Base-by-base conservation (phyloP, 2,113 vertebrate species). In the Microcebus lehilahytsara region DNA sequence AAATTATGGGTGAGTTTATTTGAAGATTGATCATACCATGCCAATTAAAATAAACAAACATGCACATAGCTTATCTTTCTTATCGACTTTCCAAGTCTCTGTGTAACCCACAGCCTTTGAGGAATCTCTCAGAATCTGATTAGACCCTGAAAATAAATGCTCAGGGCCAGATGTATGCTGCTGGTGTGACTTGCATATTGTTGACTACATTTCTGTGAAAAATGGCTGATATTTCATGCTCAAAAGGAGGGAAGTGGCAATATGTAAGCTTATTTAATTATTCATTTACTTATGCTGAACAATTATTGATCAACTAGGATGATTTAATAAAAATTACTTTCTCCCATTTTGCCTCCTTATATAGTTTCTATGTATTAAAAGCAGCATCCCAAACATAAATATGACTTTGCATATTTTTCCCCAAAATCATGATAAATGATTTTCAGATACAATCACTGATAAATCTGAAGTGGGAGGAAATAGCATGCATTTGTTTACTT, bases 131-230 rank as follows among this genome's bases (percentile, higher is more conserved):
- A 94, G 81, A 96, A 95, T 51, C 17, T 92, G 56, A 96, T 79
- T 72, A 72, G 37, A 95, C 27, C 92, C 22, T 85, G 62, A 89
- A 95, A 88, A 93, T 72, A 90, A 96, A 74, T 27, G 6, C 78
- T 32, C 19, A 58, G 23, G 90, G 74, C 34, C 56, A 78, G n/a
- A 83, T 58, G 27, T 66, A 85, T 42, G 74, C n/a, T 74, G 9
- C 42, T 85, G 27, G 5, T 23, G 3, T 51, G 62, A 85, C n/a
- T 93, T 81, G 74, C 32, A 71, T 81, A 85, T 46, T 94, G 60
- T 58, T 96, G 72, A 94, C 77, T 83, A 85, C 77, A 92, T 17
- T 27, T 93, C 37, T 56, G 77, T 95, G 83, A 95, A 89, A 97
- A 97, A 91, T 91, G 58, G 51, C 42, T 94, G 71, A 56, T 5